phyloP scores from a whole-genome alignment of 1,140 invertebrate genomes.

The Hypsibius dujardini region DNA sequence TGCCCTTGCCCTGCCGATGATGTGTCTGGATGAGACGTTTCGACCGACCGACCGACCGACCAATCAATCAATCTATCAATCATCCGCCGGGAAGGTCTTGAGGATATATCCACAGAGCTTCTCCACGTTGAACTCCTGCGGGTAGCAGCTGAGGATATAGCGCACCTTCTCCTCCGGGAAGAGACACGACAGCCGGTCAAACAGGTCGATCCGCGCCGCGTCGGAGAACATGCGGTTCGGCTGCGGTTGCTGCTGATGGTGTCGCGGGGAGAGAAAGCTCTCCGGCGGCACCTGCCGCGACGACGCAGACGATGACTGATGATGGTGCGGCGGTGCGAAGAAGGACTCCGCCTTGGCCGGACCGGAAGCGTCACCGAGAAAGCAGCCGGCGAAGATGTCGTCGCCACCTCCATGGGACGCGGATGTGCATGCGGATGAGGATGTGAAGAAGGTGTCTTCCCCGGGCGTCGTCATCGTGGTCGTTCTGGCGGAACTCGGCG shows the following conservation, averaged over 20 bases:
- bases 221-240: constrained; percentile 23
- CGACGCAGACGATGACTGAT: constrained; percentile 19
- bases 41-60: too few species aligned
- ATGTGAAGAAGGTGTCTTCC: too few species aligned
- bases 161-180: constrained; percentile 73
- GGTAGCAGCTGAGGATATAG: constrained; percentile 60
- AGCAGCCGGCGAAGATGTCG: constrained; percentile 17
- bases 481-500: constrained; percentile 36
- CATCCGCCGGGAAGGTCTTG: constrained; percentile 42
- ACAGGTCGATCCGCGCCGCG: constrained; percentile 33
- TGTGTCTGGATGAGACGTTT: too few species aligned
- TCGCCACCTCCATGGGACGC: too few species aligned
- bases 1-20: too few species aligned
- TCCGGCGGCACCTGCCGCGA: constrained; percentile 19
- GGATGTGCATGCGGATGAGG: too few species aligned
- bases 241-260: constrained; percentile 27
- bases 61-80: too few species aligned
- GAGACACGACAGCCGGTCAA: constrained; percentile 59
- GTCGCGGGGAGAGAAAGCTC: constrained; percentile 19
- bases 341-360: constrained; percentile 19
- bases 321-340: constrained; percentile 18
- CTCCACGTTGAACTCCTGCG: constrained; percentile 66
- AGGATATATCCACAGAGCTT: constrained; percentile 70
- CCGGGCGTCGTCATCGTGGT: constrained; percentile 32
- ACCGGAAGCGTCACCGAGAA: constrained; percentile 22